Evolutionary conservation across 2,888 invertebrate genomes (phyloP).

Genomic region (Hermaeophaga mercurialis): DNA sequence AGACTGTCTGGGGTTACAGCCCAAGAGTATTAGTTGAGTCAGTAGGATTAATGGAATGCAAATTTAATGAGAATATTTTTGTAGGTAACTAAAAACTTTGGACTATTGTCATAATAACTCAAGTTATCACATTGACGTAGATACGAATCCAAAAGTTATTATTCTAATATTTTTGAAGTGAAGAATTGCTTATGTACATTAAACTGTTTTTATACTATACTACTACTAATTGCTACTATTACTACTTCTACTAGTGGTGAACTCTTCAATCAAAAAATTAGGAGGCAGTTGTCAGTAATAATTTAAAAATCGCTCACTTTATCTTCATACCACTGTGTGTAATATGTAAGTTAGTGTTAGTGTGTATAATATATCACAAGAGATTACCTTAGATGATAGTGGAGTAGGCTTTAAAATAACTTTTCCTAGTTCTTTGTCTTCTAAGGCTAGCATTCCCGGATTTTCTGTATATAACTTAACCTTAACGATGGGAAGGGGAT

Average conservation of each 20-base stretch:
- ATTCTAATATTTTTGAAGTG: too few species aligned
- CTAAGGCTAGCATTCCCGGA: constrained; percentile 95
- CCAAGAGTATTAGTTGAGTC: too few species aligned
- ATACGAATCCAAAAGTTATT: too few species aligned
- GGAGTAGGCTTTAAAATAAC: constrained; percentile 87
- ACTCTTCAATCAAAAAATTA: background rate
- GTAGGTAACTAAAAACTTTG: too few species aligned
- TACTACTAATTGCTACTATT: background rate
- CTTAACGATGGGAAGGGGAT: constrained; percentile 96
- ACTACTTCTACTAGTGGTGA: background rate
- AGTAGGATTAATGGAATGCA: too few species aligned
- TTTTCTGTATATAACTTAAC: constrained; percentile 98
- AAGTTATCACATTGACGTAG: too few species aligned
- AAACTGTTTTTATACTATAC: background rate
- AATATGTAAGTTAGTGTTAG: constrained; percentile 12
- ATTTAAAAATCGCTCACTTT: constrained; percentile 12
- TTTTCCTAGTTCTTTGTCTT: constrained; percentile 98
- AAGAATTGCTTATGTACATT: too few species aligned
- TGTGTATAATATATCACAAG: background rate
- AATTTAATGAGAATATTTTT: too few species aligned
- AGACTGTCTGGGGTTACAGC: too few species aligned
- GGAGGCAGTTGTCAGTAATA: background rate
- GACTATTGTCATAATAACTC: too few species aligned
- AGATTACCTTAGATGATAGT: constrained; percentile 77
- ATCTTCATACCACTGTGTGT: constrained; percentile 13